These are phyloP conservation scores for Formica exsecta DNA, from an alignment of 1,140 invertebrate genomes.

Conservation along the genomic window DNA sequence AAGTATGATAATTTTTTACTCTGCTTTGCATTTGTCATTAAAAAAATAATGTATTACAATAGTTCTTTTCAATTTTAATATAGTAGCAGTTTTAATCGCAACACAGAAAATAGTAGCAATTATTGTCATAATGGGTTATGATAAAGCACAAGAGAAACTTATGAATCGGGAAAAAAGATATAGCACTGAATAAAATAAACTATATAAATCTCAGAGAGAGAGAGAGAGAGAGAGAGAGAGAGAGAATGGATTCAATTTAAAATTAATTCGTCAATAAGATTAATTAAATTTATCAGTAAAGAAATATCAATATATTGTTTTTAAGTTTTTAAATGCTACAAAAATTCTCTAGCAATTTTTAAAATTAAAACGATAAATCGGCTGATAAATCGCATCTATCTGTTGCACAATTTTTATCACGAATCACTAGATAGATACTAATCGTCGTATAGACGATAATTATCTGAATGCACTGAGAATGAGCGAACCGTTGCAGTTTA, in stretches of 20 bases:
- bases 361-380: background rate
- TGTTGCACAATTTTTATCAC: conserved; percentile 13
- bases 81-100: background rate
- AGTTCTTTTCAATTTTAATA: background rate
- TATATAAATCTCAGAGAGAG: background rate
- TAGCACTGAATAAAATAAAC: background rate
- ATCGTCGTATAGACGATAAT: background rate
- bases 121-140: background rate
- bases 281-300: background rate
- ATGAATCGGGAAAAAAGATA: background rate
- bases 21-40: background rate
- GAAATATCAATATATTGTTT: background rate
- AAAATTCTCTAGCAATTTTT: background rate
- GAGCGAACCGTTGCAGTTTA: background rate
- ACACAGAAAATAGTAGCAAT: background rate
- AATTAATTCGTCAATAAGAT: background rate
- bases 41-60: too few species aligned
- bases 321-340: background rate
- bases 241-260: background rate
- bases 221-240: background rate
- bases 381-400: background rate
- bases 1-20: background rate
- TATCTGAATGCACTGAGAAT: background rate
- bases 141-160: background rate
- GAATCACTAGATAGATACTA: background rate